Percentiles rank a stretch among this genome's conserved stretches.
These are phyloP conservation scores for Poecile montanus DNA, from an alignment of 2,797 vertebrate genomes.

Conservation along the genomic window DNA sequence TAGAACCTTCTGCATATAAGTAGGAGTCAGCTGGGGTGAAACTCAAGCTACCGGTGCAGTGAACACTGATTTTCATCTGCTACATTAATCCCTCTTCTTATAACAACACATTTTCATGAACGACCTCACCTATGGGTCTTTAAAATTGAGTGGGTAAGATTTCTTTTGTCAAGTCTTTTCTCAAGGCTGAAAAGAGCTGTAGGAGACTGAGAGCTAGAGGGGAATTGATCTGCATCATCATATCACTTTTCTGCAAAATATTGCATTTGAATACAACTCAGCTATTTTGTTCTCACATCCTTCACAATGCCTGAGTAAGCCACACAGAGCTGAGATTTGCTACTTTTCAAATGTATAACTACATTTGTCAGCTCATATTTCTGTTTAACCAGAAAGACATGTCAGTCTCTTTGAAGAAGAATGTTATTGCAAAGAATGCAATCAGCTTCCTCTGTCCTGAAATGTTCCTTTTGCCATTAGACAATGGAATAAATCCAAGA, in stretches of 20 bases:
- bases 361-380: not conserved
- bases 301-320: not conserved
- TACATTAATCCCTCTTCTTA: not conserved
- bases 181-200: not conserved
- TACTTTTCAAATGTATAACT: not conserved
- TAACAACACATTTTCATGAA: not conserved
- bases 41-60: not conserved
- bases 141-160: not conserved
- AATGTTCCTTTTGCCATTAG: not conserved
- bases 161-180: not conserved
- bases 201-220: not conserved
- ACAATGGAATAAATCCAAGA: conserved; percentile 10
- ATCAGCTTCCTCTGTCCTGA: not conserved
- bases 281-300: not conserved
- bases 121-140: not conserved
- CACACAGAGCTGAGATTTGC: not conserved
- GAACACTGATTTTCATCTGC: not conserved
- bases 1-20: not conserved
- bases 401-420: not conserved
- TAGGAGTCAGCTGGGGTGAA: not conserved
- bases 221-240: not conserved
- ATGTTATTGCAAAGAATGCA: not conserved
- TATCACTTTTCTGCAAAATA: not conserved
- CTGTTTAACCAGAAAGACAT: not conserved
- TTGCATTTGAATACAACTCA: not conserved